Evolutionary conservation across 2,113 vertebrate species (phyloP).

Genomic region (Pelecanoides urinatrix): DNA sequence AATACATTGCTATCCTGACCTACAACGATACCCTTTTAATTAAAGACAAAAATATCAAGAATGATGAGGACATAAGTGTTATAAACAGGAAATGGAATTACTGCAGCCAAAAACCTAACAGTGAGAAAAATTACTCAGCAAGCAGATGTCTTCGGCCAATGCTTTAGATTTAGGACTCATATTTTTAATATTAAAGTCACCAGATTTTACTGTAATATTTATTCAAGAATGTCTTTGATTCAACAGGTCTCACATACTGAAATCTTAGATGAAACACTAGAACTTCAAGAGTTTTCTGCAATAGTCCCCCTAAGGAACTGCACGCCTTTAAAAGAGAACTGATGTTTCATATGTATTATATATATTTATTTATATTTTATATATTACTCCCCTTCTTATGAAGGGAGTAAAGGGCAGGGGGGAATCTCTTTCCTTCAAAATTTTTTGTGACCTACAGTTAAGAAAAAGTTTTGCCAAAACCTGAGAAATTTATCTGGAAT

Average conservation of each 20-base stretch:
- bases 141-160: not conserved
- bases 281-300: not conserved
- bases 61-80: not conserved
- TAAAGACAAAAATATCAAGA: not conserved
- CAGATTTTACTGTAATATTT: not conserved
- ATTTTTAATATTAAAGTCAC: not conserved
- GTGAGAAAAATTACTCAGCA: not conserved
- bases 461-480: not conserved
- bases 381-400: not conserved
- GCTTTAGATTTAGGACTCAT: not conserved
- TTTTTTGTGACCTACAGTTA: not conserved
- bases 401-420: not conserved
- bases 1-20: not conserved
- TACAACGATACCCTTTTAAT: not conserved
- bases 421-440: not conserved
- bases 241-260: not conserved
- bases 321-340: not conserved
- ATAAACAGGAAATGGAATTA: not conserved
- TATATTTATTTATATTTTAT: not conserved
- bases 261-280: not conserved
- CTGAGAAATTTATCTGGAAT: not conserved
- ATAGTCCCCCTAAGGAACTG: not conserved
- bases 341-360: not conserved
- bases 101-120: not conserved
- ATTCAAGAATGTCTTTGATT: not conserved